Evolutionary conservation across 2,888 invertebrate genomes (phyloP), one percentile per base, ranked within the genome.

Genomic region (Temnothorax unifasciatus): DNA sequence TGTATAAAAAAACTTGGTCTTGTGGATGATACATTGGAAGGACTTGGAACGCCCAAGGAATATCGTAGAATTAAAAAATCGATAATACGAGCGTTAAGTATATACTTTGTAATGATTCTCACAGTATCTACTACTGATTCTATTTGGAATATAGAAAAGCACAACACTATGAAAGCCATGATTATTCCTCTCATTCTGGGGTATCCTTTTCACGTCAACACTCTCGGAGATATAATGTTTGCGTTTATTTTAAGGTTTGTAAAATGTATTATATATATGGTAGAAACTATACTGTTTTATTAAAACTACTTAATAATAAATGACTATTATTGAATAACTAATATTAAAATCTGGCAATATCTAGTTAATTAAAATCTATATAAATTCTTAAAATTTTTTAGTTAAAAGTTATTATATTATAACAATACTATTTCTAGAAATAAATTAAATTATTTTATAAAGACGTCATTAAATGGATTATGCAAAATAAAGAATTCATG

Each of bases 11-110:
- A 79, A 59, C 29, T 79, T 3, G 8, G 18, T 79, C 21, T 79
- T 29, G 57, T 69, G 34, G 44, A 79, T 21, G 57, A 71, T 34
- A 79, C 79, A 18, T 79, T 79, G 4, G 57, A 79, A 47, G 15
- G 21, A 4, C 57, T 79, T 2, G 79, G 71, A 47, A 79, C 52
- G n/a, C 21, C 71, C 0, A 79, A 59, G 11, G 34, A 79, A 79
- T 79, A 71, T 47, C 6, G 0, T 21, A 69, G 5, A 71, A 21
- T 59, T 15, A 44, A 34, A 47, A 69, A 79, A 8, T 47, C 5
- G 18, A 47, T 69, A 34, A 69, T 21, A n/a, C 4, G 21, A 34
- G 8, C 13, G 8, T 21, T 79, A 11, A 21, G 69, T 69, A 8
- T 59, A 34, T 79, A 69, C 21, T 4, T 57, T 38, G 21, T 71